Conservation (phyloP, 2,888 invertebrate genomes). For the Rhingia campestris region DNA sequence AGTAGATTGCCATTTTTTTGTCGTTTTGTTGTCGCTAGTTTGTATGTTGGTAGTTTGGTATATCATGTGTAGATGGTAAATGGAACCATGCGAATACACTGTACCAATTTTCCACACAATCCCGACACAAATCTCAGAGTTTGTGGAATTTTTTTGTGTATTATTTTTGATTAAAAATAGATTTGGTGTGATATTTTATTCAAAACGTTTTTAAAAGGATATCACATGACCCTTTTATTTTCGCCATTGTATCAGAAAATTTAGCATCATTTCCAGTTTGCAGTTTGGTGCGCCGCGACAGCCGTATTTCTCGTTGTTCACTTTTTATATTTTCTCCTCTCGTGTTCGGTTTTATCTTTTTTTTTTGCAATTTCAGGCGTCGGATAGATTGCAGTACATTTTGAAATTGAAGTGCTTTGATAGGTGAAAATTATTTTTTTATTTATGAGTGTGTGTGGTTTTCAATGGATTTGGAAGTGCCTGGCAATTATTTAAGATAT, state of each 20-base stretch:
- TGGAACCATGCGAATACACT: conserved; percentile 28
- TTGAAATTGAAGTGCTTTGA: conserved; percentile 56
- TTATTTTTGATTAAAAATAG: conserved; percentile 66
- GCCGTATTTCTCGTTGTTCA: not conserved
- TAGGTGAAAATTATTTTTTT: conserved; percentile 52
- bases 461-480: conserved; percentile 39
- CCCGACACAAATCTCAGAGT: conserved; percentile 41
- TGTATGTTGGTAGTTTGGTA: not conserved
- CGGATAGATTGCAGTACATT: conserved; percentile 57
- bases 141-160: not conserved
- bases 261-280: conserved; percentile 52
- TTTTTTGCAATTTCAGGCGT: conserved; percentile 23
- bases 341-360: not conserved
- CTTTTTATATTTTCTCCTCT: conserved; percentile 11
- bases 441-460: conserved; percentile 47
- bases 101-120: conserved; percentile 23
- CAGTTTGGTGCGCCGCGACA: conserved; percentile 14
- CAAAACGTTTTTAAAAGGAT: conserved; percentile 65
- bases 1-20: conserved; percentile 45
- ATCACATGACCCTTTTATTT: conserved; percentile 65
- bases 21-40: conserved; percentile 30
- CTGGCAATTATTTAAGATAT: conserved; percentile 7
- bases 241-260: conserved; percentile 58
- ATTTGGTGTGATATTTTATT: conserved; percentile 72
- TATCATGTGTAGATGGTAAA: conserved; percentile 7